Conservation (phyloP, 2,797 vertebrate species). For the Thunnus albacares region DNA sequence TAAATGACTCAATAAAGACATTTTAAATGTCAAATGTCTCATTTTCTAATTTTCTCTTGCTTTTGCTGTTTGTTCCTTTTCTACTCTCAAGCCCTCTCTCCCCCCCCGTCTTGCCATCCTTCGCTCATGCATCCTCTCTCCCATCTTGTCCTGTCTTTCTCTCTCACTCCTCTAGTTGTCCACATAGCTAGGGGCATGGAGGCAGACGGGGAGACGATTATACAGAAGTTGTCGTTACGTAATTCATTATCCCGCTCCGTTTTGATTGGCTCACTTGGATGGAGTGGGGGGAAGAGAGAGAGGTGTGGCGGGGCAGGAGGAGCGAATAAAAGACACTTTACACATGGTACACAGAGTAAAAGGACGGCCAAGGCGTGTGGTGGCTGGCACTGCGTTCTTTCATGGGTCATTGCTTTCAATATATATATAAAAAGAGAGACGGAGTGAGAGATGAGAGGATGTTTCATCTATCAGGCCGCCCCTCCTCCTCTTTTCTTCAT, state of each 20-base stretch:
- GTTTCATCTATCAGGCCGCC: conserved; percentile 14
- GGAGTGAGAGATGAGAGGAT: background rate
- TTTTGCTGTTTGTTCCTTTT: conserved; percentile 4
- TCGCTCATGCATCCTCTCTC: conserved; percentile 2
- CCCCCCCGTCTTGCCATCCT: background rate
- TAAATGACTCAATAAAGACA: conserved; percentile 39
- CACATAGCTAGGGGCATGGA: conserved; percentile 34
- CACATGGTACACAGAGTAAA: conserved; percentile 41
- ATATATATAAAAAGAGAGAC: background rate
- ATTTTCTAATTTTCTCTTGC: conserved; percentile 25
- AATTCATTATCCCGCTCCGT: conserved; percentile 64
- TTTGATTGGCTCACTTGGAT: conserved; percentile 68
- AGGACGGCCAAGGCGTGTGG: conserved; percentile 39
- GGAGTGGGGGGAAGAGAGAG: conserved; percentile 1
- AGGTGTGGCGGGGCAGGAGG: background rate
- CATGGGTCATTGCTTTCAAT: conserved; percentile 45
- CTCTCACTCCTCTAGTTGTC: conserved; percentile 51
- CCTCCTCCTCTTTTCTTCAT: background rate
- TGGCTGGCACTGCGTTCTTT: conserved; percentile 15
- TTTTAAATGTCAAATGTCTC: conserved; percentile 55
- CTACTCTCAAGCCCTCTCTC: background rate
- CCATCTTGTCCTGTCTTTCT: background rate
- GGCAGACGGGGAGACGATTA: conserved; percentile 51
- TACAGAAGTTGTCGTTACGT: conserved; percentile 66
- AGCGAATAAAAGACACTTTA: conserved; percentile 56